Percentiles rank a stretch among this genome's conserved stretches.
Conservation (phyloP, 2,888 invertebrate species). For the Dasysyrphus albostriatus region DNA sequence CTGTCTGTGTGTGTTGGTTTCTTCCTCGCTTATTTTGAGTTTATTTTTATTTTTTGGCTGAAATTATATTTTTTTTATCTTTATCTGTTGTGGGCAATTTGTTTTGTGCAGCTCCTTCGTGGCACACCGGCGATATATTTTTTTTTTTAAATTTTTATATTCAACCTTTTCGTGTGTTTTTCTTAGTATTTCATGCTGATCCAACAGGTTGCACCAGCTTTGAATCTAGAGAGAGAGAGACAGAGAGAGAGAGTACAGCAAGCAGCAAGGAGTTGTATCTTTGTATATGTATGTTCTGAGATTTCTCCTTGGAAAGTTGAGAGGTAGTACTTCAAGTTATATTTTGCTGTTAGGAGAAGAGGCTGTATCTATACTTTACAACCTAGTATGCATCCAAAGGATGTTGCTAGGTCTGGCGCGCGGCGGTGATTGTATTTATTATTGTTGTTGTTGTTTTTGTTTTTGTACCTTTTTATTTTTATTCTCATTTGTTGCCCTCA, state of each 20-base stretch:
- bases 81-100: slow-evolving; percentile 64
- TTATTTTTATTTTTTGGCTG: slow-evolving; percentile 27
- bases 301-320: slow-evolving; percentile 71
- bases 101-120: slow-evolving; percentile 74
- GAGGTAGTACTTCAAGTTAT: slow-evolving; percentile 60
- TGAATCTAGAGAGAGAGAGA: slow-evolving; percentile 27
- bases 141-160: slow-evolving; percentile 22
- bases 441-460: slow-evolving; percentile 55
- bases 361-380: slow-evolving; percentile 28
- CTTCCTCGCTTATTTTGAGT: not conserved
- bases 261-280: slow-evolving; percentile 24
- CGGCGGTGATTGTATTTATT: slow-evolving; percentile 53
- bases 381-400: slow-evolving; percentile 58
- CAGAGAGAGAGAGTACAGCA: slow-evolving; percentile 31
- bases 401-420: slow-evolving; percentile 48
- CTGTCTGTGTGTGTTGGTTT: slow-evolving; percentile 17
- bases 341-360: slow-evolving; percentile 45
- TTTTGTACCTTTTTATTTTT: slow-evolving; percentile 53
- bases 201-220: slow-evolving; percentile 74
- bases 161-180: slow-evolving; percentile 56
- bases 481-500: slow-evolving; percentile 68
- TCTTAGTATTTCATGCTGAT: slow-evolving; percentile 70
- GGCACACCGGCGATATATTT: slow-evolving; percentile 64
- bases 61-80: slow-evolving; percentile 34
- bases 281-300: slow-evolving; percentile 55